Evolutionary conservation across 1,140 invertebrate species (phyloP), one percentile per base, ranked within the genome.

Genomic region (Apis mellifera): DNA sequence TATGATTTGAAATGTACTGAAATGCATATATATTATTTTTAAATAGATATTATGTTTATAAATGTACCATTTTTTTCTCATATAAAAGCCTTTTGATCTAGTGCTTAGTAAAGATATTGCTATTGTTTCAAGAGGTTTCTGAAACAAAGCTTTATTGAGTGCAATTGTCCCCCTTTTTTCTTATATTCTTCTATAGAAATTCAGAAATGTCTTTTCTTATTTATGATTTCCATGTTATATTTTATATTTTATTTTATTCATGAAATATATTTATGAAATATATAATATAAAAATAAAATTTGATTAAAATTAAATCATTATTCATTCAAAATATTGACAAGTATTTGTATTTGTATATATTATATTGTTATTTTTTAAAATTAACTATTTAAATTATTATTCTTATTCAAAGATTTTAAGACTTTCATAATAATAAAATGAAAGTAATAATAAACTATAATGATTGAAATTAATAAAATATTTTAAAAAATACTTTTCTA

Each of bases 91-190:
- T 66, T 76, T 66, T 59, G 19, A 82, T 60, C 64, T 59, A 9
- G 9, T 17, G 19, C 50, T 57, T 23, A 19, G 15, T n/a, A 64
- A 73, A 80, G 26, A 54, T 80, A 73, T 71, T 1, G 26, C 72
- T 32, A 68, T 76, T 82, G 70, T 80, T 42, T 48, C 42, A 82
- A 65, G 50, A 23, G 54, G 54, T 19, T 76, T 26, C 9, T 19
- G 64, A 59, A 68, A 82, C 64, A 82, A 76, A 76, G 79, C 72
- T 42, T 60, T 50, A 42, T 68, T 21, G 54, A 82, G 54, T 69
- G 54, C 42, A 82, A 66, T 69, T 68, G 78, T 66, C 21, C n/a
- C 1, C 32, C 62, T 57, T 50, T 59, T 54, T 57, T 23, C 62
- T 12, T 32, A 9, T 75, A 55, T 65, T 50, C 54, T 81, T 81